Evolutionary conservation across 2,113 vertebrate species (phyloP).

Genomic region (Cryptotis parvus): DNA sequence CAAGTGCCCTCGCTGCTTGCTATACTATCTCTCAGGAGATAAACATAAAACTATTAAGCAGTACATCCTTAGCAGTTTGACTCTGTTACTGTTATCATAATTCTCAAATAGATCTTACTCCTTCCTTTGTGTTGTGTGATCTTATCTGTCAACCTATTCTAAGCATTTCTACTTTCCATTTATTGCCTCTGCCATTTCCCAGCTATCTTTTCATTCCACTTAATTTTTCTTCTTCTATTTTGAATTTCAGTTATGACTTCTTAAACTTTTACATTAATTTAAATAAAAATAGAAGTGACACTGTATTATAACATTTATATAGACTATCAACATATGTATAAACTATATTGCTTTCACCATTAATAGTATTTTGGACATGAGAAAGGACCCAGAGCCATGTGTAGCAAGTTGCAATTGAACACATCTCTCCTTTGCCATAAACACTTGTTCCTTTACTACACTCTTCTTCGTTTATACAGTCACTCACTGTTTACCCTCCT

Average conservation of each 20-base stretch:
- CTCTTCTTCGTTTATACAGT: background rate
- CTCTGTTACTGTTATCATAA: background rate
- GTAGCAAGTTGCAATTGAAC: background rate
- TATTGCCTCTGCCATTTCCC: background rate
- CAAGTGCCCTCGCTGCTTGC: too few species aligned
- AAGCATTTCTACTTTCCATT: background rate
- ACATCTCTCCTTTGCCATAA: background rate
- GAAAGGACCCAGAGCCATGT: background rate
- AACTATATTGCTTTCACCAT: background rate
- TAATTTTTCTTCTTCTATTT: background rate
- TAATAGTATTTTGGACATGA: background rate
- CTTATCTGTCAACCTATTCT: background rate
- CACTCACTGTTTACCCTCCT: background rate
- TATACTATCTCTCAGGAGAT: too few species aligned
- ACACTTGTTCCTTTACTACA: background rate
- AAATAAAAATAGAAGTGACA: background rate
- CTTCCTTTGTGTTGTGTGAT: background rate
- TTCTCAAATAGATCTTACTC: background rate
- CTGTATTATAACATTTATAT: background rate
- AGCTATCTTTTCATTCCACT: background rate
- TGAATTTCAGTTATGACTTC: background rate
- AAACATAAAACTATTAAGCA: background rate
- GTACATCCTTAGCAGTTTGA: background rate
- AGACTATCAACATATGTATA: background rate
- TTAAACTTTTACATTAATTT: background rate